A percentile compares a stretch with the other conserved stretches of the same genome.
Evolutionary conservation across 2,888 invertebrate species (phyloP).

Genomic region (Neoscelio sp.): DNA sequence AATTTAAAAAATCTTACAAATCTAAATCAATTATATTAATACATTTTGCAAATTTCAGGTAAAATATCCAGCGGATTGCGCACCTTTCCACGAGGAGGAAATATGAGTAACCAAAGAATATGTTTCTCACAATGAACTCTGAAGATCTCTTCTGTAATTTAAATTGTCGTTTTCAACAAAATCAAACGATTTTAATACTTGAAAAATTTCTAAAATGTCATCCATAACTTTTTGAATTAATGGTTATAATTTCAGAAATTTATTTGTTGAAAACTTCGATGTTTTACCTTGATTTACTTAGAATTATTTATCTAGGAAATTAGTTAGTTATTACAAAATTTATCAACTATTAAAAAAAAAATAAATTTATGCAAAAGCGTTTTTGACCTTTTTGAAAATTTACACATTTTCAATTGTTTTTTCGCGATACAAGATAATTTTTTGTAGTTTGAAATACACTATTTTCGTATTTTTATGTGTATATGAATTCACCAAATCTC

Average conservation of each 20-base stretch:
- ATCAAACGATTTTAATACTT: not conserved
- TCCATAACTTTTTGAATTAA: not conserved
- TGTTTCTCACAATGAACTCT: conserved; percentile 90
- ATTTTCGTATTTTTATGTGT: not conserved
- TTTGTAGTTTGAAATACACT: not conserved
- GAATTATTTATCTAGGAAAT: not conserved
- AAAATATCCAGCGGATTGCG: conserved; percentile 89
- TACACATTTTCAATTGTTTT: too few species aligned
- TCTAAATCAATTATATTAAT: too few species aligned
- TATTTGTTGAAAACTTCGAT: conserved; percentile 12
- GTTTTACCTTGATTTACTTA: conserved; percentile 56
- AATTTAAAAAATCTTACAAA: too few species aligned
- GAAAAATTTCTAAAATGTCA: conserved; percentile 8
- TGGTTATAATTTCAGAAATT: conserved; percentile 12
- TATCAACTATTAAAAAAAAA: too few species aligned
- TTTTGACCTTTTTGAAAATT: too few species aligned
- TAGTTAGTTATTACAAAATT: too few species aligned
- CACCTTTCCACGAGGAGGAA: conserved; percentile 92
- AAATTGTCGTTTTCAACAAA: not conserved
- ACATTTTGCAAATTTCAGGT: too few species aligned
- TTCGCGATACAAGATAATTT: too few species aligned
- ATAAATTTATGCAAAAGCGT: conserved; percentile 6
- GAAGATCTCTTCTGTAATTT: conserved; percentile 75
- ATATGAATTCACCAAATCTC: conserved; percentile 4
- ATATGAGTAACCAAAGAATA: conserved; percentile 92